Conservation (phyloP, 1,140 invertebrate species). For the Microplitis mediator region DNA sequence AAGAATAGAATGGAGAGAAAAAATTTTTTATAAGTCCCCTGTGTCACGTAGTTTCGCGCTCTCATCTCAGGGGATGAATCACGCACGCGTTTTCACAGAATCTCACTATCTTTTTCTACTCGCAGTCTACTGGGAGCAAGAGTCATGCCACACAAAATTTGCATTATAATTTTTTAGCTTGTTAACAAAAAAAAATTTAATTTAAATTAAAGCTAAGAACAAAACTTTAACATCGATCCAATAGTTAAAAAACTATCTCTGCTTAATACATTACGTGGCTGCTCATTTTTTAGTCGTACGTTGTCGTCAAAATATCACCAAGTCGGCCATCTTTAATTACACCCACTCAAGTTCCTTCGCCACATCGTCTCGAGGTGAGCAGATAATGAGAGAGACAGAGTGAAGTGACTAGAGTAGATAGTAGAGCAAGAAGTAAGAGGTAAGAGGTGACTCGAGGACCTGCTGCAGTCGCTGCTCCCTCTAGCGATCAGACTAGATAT, state of each 20-base stretch:
- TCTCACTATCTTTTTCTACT: neutral
- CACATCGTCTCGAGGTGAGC: constrained; percentile 30
- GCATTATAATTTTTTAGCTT: too few species aligned
- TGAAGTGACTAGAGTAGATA: neutral
- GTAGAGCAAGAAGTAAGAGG: neutral
- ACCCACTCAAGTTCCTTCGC: constrained; percentile 41
- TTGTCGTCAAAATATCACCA: neutral
- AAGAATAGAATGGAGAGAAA: constrained; percentile 12
- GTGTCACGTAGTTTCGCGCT: constrained; percentile 38
- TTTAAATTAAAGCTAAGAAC: too few species aligned
- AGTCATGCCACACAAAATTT: too few species aligned
- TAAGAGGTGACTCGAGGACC: neutral
- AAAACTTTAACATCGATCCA: too few species aligned
- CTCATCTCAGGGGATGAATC: constrained; percentile 43
- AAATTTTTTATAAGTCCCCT: constrained; percentile 31
- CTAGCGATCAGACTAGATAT: neutral
- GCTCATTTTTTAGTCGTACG: neutral
- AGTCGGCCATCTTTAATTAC: constrained; percentile 46
- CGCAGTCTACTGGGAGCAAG: neutral
- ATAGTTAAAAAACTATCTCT: too few species aligned
- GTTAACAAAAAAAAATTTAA: neutral
- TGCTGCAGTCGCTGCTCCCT: neutral
- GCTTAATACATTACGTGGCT: neutral
- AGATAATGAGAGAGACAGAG: neutral
- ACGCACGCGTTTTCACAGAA: neutral